Evolutionary conservation across 1,140 invertebrate species (phyloP).

Genomic region (Ips nitidus): DNA sequence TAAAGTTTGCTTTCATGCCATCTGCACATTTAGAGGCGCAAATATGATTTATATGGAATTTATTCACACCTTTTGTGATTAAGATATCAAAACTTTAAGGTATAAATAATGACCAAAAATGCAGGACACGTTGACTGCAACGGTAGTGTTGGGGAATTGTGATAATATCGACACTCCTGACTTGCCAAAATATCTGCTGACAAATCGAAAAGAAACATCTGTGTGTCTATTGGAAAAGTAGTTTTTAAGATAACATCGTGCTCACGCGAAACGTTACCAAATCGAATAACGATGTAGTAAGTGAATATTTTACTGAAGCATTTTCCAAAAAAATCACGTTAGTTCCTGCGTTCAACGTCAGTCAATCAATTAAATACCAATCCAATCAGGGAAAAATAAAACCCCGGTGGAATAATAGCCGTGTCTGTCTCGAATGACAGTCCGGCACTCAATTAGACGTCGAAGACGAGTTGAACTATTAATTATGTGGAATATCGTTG

Average conservation of each 20-base stretch:
- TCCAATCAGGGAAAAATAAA: constrained; percentile 1
- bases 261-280: background rate
- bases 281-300: background rate
- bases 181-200: background rate
- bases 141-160: background rate
- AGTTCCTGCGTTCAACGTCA: too few species aligned
- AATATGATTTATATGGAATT: constrained; percentile 4
- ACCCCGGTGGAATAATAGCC: too few species aligned
- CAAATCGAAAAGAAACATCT: constrained; percentile 1
- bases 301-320: background rate
- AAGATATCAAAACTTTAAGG: background rate
- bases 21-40: background rate
- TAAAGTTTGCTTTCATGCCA: background rate
- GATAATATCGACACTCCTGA: constrained; percentile 4
- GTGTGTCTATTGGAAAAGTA: background rate
- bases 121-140: too few species aligned
- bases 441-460: too few species aligned
- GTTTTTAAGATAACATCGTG: constrained; percentile 1
- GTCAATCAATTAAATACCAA: background rate
- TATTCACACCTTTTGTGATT: constrained; percentile 2
- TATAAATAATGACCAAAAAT: too few species aligned
- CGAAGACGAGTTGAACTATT: constrained; percentile 2
- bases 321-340: too few species aligned
- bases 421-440: background rate
- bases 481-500: background rate